Conservation (phyloP, 2,888 invertebrate genomes). For the Eupithecia subumbrata region DNA sequence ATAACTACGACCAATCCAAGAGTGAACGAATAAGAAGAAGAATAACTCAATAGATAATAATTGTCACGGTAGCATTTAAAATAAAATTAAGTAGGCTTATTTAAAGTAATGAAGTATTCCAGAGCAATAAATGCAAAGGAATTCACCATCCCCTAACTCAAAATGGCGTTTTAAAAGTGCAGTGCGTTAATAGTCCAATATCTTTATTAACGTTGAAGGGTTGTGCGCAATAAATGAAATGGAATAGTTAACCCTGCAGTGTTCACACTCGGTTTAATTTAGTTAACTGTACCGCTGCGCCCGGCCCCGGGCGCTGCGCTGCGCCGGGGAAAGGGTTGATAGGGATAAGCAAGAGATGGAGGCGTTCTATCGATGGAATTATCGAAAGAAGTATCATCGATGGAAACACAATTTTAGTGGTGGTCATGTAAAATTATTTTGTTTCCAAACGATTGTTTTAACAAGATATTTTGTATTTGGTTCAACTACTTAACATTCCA, state of each 20-base stretch:
- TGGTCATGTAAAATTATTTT: neutral
- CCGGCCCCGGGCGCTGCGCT: constrained; percentile 69
- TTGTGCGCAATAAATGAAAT: constrained; percentile 82
- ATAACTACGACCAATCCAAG: neutral
- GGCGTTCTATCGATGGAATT: constrained; percentile 3
- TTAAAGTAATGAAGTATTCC: neutral
- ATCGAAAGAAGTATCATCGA: neutral
- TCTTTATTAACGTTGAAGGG: constrained; percentile 81
- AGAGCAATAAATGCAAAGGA: constrained; percentile 5
- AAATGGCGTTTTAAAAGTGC: constrained; percentile 62
- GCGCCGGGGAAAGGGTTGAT: constrained; percentile 72
- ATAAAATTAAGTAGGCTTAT: neutral
- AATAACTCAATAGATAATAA: neutral
- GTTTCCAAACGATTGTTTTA: neutral
- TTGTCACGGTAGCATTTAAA: neutral
- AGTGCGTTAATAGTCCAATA: constrained; percentile 77
- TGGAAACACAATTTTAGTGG: neutral
- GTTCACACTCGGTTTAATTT: constrained; percentile 84
- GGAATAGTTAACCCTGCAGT: constrained; percentile 83
- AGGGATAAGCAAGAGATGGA: constrained; percentile 53
- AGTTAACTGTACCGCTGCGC: constrained; percentile 81
- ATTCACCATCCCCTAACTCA: constrained; percentile 11
- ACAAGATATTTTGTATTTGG: neutral
- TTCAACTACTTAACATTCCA: neutral
- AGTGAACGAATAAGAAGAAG: neutral